Evolutionary conservation across 2,113 vertebrate species (phyloP).

Genomic region (Zosterops hypoxanthus): DNA sequence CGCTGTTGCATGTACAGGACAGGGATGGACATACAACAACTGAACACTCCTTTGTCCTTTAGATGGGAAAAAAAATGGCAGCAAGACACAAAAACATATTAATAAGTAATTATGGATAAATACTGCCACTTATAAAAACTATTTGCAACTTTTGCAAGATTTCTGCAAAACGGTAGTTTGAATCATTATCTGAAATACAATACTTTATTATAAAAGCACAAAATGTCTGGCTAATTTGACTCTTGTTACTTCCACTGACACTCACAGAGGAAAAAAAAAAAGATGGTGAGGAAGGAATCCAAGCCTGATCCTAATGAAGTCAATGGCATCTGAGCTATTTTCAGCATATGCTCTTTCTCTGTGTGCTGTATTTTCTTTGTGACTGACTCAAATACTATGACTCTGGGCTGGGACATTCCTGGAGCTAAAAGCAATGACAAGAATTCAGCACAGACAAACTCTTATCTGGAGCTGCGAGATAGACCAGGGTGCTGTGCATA

Average conservation of each 20-base stretch:
- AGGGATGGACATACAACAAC: not conserved
- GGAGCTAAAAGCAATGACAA: slow-evolving; percentile 49
- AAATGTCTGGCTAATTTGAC: not conserved
- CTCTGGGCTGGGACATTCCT: slow-evolving; percentile 39
- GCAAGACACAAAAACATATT: not conserved
- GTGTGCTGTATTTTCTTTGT: slow-evolving; percentile 26
- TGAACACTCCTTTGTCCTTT: not conserved
- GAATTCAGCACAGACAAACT: slow-evolving; percentile 41
- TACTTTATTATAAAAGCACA: not conserved
- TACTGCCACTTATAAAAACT: not conserved
- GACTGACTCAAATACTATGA: slow-evolving; percentile 38
- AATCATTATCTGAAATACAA: not conserved
- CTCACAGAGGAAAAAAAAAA: not conserved
- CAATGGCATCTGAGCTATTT: slow-evolving; percentile 48
- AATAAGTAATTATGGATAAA: not conserved
- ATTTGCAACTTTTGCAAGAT: not conserved
- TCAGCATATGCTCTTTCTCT: slow-evolving; percentile 37
- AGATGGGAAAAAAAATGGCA: not conserved
- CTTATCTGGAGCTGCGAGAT: slow-evolving; percentile 10
- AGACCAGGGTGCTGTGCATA: not conserved
- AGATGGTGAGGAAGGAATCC: not conserved
- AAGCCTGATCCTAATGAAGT: slow-evolving; percentile 14
- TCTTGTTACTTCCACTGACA: not conserved
- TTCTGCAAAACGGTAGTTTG: not conserved
- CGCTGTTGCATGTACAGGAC: not conserved